Conservation (phyloP, 2,888 invertebrate genomes). For the Didymodactylos carnosus region DNA sequence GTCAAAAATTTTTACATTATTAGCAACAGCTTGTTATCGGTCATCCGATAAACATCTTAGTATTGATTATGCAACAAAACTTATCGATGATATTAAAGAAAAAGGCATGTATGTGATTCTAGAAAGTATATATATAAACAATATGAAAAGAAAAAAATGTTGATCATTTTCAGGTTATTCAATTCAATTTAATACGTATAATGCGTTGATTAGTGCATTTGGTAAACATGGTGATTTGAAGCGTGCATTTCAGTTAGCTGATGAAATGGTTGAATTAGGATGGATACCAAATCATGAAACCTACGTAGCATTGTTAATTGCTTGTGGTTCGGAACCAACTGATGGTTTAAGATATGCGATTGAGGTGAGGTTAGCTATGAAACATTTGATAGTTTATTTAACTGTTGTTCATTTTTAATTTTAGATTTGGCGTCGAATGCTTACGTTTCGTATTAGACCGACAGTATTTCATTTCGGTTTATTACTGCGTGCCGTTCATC, state of each 20-base stretch:
- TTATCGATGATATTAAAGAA: background rate
- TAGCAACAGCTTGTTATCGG: background rate
- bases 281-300: constrained; percentile 41
- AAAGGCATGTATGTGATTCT: background rate
- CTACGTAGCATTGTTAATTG: constrained; percentile 59
- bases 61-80: background rate
- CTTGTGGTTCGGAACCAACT: constrained; percentile 56
- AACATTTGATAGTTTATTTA: no score
- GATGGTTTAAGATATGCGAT: constrained; percentile 62
- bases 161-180: constrained; percentile 25
- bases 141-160: no score
- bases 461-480: constrained; percentile 57
- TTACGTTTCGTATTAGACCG: constrained; percentile 46
- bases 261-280: constrained; percentile 48
- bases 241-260: constrained; percentile 58
- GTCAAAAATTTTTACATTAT: background rate
- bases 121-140: background rate
- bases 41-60: background rate
- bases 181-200: constrained; percentile 44
- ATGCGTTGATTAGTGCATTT: constrained; percentile 73
- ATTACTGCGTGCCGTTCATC: constrained; percentile 54
- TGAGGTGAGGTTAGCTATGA: constrained; percentile 38
- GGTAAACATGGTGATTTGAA: constrained; percentile 57
- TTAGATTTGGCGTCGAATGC: constrained; percentile 62
- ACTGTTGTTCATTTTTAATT: no score